Conservation (phyloP, 2,888 invertebrate species). For the Catotricha subobsoleta region DNA sequence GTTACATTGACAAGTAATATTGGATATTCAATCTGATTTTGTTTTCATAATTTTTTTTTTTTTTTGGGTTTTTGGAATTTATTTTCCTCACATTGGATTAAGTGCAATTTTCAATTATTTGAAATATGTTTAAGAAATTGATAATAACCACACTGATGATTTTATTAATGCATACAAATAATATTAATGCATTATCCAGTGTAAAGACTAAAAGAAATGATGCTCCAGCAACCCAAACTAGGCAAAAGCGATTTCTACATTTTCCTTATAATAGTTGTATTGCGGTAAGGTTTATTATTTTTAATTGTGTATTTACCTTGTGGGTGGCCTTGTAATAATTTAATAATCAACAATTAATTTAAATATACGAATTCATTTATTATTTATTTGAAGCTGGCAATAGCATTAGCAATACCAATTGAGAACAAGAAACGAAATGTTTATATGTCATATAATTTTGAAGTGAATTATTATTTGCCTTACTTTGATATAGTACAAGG, state of each 20-base stretch:
- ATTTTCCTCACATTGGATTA: no score
- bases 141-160: no score
- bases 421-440: slow-evolving; percentile 49
- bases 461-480: slow-evolving; percentile 45
- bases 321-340: no score
- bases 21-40: no score
- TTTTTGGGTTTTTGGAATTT: no score
- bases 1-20: no score
- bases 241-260: not conserved
- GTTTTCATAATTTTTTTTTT: no score
- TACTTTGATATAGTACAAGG: slow-evolving; percentile 35
- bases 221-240: not conserved
- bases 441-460: slow-evolving; percentile 56
- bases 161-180: no score
- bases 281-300: slow-evolving; percentile 4
- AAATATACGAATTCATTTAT: not conserved
- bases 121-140: no score
- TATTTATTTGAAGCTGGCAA: slow-evolving; percentile 36
- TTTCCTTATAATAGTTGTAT: slow-evolving; percentile 1
- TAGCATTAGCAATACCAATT: slow-evolving; percentile 51
- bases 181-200: no score
- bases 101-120: no score
- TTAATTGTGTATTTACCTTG: no score
- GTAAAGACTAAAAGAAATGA: not conserved
- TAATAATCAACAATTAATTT: not conserved